Evolutionary conservation across 2,888 invertebrate species (phyloP), one percentile per base, ranked within the genome.

Genomic region (Macrostomum cliftonense): DNA sequence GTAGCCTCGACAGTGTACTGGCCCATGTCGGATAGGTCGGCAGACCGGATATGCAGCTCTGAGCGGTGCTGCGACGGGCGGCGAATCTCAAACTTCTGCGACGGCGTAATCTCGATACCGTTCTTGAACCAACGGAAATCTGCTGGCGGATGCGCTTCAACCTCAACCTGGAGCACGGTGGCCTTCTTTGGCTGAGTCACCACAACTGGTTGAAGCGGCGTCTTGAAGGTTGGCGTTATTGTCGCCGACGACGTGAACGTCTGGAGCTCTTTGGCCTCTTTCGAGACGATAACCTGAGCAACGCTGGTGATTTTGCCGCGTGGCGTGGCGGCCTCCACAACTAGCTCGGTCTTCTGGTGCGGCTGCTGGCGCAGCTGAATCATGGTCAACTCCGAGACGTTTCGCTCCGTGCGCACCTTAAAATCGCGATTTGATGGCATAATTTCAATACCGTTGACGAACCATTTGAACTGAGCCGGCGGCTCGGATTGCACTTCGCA

Each of bases 51-150:
- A n/a, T 19, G 36, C n/a, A 49, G 17, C 50, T 49, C 49, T 21
- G 49, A 37, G 5, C 50, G 49, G 39, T 50, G 36, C 17, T 12
- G 82, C 83, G 66, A 85, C 82, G 58, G 83, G 83, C 13, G 85
- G 69, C 0, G 79, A 61, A 48, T 81, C 79, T 62, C 19, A 79
- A 74, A 39, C 79, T 54, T 76, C 76, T 47, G 78, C 70, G 52
- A 77, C 76, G 64, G 64, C 37, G 78, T 71, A 45, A 79, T 73
- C 21, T 81, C 74, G 44, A 77, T 78, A 5, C 78, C 79, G 56
- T 79, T 68, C 38, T 68, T 59, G 55, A 65, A 71, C 73, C 73
- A 73, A 16, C 61, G 63, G 58, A 67, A 67, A 28, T 55, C 53
- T 7, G 63, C 64, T 36, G 62, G 59, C 14, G 67, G 67, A 47